Conservation (phyloP, 2,888 invertebrate genomes). For the Imbricaverruca yamaguchii region DNA sequence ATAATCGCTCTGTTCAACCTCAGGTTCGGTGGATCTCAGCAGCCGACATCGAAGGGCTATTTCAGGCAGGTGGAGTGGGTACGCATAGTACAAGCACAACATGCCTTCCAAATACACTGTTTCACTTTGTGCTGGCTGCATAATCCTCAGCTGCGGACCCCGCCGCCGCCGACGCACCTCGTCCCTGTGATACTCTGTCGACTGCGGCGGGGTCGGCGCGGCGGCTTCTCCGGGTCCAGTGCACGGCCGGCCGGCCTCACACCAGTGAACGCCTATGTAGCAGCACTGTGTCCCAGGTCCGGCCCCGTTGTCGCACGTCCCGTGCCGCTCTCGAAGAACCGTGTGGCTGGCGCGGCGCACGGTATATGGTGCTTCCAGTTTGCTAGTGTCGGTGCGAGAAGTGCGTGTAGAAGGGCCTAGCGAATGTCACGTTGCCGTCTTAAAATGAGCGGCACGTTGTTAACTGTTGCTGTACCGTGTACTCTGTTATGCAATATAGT, state of each 20-base stretch:
- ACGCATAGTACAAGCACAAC: too few species aligned
- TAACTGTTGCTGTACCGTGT: neutral
- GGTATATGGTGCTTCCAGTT: neutral
- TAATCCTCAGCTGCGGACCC: neutral
- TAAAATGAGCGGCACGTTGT: neutral
- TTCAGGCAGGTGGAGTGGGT: too few species aligned
- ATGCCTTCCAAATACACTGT: neutral
- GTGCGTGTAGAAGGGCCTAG: neutral
- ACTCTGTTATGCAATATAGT: neutral
- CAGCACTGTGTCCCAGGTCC: neutral
- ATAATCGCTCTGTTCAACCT: too few species aligned
- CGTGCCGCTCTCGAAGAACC: too few species aligned
- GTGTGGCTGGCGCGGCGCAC: too few species aligned
- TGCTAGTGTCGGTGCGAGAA: neutral
- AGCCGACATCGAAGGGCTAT: too few species aligned
- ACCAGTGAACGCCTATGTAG: neutral
- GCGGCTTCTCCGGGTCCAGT: neutral
- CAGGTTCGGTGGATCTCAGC: too few species aligned
- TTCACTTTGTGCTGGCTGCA: too few species aligned
- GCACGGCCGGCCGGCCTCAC: neutral
- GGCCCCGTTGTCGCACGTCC: neutral
- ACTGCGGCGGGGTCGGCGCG: neutral
- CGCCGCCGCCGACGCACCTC: neutral
- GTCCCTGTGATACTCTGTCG: conserved; percentile 1
- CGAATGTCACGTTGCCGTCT: neutral